Evolutionary conservation across 2,888 invertebrate genomes (phyloP), one percentile per base, ranked within the genome.

Genomic region (Salticus scenicus): DNA sequence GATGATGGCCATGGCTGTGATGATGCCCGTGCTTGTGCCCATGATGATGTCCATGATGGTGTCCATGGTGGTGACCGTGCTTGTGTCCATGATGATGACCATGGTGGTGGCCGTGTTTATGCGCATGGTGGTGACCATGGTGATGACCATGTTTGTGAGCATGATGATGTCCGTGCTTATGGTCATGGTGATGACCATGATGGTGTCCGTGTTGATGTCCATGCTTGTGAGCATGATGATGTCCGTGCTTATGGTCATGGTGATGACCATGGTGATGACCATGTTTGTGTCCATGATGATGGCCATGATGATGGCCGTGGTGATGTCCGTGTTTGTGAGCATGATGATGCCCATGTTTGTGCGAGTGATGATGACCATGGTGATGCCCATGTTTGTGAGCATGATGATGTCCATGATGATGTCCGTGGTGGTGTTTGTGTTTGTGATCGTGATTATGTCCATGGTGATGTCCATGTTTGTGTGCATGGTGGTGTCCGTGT

Each of bases 401-500:
- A 10, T 83, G 83, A 1, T 72, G 33, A 31, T 83, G 83, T 24
- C 73, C 77, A 17, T 84, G 83, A 5, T 72, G 28, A n/a, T 84
- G 83, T 8, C 77, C 77, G 14, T 84, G 83, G 30, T 77, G 20
- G 42, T 84, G 83, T 8, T 72, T 73, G 24, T 84, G 83, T 0
- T 84, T n/a, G 30, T 83, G 83, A 7, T 72, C 77, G 20, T 84
- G 83, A 1, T 67, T 10, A 14, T 84, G 83, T 20, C 73, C 83
- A 24, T 84, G 83, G 10, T 73, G 27, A 27, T 84, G 83, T 24
- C 64, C 73, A 28, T 84, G 67, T 4, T 20, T 17, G n/a, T 67
- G 67, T 33, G n/a, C 31, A n/a, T 67, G 67, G 1, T 69, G 33
- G 47, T 84, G 84, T 14, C n/a, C 69, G 57, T 78, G 78, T 2